Conservation (phyloP, 2,888 invertebrate species). For the Dicyrtoma fusca region DNA sequence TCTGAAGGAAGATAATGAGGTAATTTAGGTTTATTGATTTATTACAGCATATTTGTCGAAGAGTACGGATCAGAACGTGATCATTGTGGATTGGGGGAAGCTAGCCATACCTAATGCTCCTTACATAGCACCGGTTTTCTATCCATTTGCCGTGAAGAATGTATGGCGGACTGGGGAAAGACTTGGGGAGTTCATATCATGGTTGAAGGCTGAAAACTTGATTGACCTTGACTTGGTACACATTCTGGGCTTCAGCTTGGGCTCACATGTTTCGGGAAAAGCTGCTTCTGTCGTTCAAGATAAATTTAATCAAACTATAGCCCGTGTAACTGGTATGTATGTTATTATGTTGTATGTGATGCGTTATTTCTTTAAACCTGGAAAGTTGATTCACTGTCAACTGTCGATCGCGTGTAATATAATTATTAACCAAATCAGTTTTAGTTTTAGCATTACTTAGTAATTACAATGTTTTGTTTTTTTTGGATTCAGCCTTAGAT, state of each 20-base stretch:
- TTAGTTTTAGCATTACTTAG: too few relatives aligned
- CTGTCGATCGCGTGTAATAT: not conserved
- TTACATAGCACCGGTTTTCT: conserved; percentile 30
- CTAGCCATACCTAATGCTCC: conserved; percentile 32
- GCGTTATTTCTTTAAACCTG: too few relatives aligned
- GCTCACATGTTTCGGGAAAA: conserved; percentile 32
- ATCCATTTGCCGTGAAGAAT: conserved; percentile 31
- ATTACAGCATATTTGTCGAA: not conserved
- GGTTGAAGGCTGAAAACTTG: conserved; percentile 8
- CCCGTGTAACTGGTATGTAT: conserved; percentile 21
- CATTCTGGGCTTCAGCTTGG: conserved; percentile 32
- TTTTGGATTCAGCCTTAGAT: conserved; percentile 15
- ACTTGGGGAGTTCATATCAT: conserved; percentile 32
- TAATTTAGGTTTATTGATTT: too few relatives aligned
- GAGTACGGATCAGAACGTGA: not conserved
- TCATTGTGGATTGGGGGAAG: conserved; percentile 22
- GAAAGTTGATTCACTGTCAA: too few relatives aligned
- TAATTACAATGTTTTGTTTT: not conserved
- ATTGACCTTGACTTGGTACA: conserved; percentile 10
- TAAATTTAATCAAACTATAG: conserved; percentile 2
- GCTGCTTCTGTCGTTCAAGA: conserved; percentile 18
- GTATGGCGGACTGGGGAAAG: conserved; percentile 31
- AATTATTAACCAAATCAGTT: not conserved
- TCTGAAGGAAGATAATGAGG: too few relatives aligned
- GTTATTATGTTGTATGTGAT: too few relatives aligned